These are phyloP conservation scores for Passer montanus DNA, from an alignment of 2,113 vertebrate species.

Conservation along the genomic window DNA sequence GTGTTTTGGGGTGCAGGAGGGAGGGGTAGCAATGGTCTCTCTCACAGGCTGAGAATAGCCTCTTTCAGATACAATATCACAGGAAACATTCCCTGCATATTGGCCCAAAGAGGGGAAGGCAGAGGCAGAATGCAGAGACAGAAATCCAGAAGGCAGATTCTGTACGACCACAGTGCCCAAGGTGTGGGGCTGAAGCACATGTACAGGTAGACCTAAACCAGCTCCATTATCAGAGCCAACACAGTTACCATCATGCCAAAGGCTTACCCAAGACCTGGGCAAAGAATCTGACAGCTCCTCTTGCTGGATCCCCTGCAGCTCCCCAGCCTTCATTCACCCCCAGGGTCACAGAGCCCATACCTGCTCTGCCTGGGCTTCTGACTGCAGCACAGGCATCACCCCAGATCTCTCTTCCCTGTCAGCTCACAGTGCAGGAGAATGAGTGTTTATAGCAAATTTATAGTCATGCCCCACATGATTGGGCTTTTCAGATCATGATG, in stretches of 20 bases:
- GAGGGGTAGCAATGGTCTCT: neutral
- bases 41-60: neutral
- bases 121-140: neutral
- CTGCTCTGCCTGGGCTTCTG: neutral
- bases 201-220: neutral
- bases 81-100: neutral
- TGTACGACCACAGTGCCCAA: accelerated
- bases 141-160: neutral
- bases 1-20: neutral
- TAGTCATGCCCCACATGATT: neutral
- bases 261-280: accelerated
- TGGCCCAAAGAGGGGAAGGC: neutral
- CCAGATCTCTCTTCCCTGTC: neutral
- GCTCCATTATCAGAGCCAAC: neutral
- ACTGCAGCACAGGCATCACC: neutral
- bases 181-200: neutral
- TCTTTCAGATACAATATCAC: neutral
- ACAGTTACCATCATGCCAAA: neutral
- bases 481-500: neutral
- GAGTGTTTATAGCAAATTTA: neutral
- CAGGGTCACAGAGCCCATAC: neutral
- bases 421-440: neutral
- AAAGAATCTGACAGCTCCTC: neutral
- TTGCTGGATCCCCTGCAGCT: neutral
- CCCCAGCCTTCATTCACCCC: neutral